Percentiles rank a stretch among this genome's conserved stretches.
phyloP scores from a whole-genome alignment of 2,888 invertebrate genomes.

The Euclidia mi region DNA sequence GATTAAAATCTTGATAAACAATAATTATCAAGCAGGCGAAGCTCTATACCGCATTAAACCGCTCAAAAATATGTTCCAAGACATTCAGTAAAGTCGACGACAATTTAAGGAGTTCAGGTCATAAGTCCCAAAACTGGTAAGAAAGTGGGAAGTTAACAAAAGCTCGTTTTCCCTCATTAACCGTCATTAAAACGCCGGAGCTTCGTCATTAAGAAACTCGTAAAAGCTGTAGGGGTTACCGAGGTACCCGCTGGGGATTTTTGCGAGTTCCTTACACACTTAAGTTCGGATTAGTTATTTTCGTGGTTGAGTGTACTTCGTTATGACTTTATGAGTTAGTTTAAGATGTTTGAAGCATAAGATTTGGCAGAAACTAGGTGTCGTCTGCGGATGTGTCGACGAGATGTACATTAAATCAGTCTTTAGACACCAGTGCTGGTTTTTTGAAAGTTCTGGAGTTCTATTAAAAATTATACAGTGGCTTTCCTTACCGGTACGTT shows the following conservation, averaged over 20 bases:
- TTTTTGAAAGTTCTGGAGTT: no score
- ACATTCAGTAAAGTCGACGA: slow-evolving; percentile 9
- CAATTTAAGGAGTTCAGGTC: slow-evolving; percentile 16
- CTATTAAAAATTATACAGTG: no score
- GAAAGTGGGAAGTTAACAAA: slow-evolving; percentile 70
- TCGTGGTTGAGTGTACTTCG: slow-evolving; percentile 40
- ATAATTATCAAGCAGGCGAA: no score
- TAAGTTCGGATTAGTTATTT: slow-evolving; percentile 38
- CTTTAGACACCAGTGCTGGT: no score
- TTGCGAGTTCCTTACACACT: slow-evolving; percentile 36
- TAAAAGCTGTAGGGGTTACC: slow-evolving; percentile 62
- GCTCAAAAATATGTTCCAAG: slow-evolving; percentile 20
- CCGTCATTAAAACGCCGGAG: slow-evolving; percentile 73
- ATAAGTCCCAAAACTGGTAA: slow-evolving; percentile 29
- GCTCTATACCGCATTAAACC: no score
- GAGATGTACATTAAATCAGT: no score
- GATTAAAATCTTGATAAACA: no score
- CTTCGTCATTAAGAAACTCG: slow-evolving; percentile 66
- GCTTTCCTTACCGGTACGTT: no score
- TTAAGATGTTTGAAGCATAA: slow-evolving; percentile 13
- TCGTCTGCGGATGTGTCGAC: no score
- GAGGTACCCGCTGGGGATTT: slow-evolving; percentile 65
- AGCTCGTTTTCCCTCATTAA: slow-evolving; percentile 77
- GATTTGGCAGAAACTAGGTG: background rate
- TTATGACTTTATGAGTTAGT: slow-evolving; percentile 33